A percentile compares a stretch with the other conserved stretches of the same genome.
phyloP scores from a whole-genome alignment of 1,140 invertebrate species.

The Drosophila repleta region DNA sequence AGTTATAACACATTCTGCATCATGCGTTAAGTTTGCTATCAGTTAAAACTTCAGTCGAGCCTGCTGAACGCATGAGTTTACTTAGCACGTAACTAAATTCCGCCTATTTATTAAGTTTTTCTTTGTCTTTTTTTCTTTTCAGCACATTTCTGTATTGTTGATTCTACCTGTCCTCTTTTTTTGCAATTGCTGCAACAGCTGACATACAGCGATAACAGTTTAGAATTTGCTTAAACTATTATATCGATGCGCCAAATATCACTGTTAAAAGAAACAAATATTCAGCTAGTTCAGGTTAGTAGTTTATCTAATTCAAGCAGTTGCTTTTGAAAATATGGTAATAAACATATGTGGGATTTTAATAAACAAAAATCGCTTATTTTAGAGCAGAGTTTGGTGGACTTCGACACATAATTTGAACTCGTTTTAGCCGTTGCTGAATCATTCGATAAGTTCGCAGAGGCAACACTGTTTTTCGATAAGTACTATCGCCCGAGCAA shows the following conservation, averaged over 20 bases:
- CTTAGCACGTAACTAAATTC: background rate
- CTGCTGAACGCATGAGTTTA: background rate
- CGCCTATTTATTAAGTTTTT: background rate
- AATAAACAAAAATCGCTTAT: background rate
- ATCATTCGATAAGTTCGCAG: constrained; percentile 4
- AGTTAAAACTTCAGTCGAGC: background rate
- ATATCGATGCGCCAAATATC: background rate
- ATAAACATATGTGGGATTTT: no score
- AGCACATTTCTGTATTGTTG: background rate
- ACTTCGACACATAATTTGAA: no score
- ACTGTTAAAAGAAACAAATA: no score
- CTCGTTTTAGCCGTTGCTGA: background rate
- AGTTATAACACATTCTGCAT: background rate
- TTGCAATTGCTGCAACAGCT: constrained; percentile 10
- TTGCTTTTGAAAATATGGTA: no score
- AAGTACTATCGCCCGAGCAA: background rate
- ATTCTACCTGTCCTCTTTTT: constrained; percentile 9
- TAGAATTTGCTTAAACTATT: background rate
- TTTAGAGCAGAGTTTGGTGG: no score
- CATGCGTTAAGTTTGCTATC: background rate
- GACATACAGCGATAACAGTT: constrained; percentile 6
- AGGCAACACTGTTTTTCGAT: background rate
- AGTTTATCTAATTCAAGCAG: no score
- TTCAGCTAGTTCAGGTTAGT: background rate
- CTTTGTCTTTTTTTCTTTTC: background rate